Conservation (phyloP, 2,888 invertebrate genomes). For the Venustoraphidia nigricollis region DNA sequence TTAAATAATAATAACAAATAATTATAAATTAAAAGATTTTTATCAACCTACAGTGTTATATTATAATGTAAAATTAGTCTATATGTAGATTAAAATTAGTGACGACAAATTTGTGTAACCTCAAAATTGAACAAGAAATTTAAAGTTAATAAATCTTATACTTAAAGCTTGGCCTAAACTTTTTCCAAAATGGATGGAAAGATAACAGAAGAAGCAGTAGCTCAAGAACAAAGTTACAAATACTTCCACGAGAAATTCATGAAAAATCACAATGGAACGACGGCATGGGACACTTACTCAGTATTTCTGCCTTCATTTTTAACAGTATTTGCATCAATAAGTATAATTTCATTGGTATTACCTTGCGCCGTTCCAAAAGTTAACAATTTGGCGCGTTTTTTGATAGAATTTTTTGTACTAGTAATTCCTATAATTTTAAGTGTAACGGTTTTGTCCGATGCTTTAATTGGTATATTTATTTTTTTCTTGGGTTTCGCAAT, state of each 20-base stretch:
- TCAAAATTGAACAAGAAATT: too few relatives aligned
- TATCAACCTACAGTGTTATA: too few relatives aligned
- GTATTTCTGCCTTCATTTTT: conserved; percentile 23
- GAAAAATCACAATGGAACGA: conserved; percentile 37
- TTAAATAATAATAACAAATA: too few relatives aligned
- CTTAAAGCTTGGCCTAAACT: too few relatives aligned
- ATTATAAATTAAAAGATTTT: too few relatives aligned
- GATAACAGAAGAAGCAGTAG: too few relatives aligned
- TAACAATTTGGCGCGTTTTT: conserved; percentile 19
- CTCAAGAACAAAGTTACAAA: conserved; percentile 30
- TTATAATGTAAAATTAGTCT: too few relatives aligned
- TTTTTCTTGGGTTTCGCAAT: conserved; percentile 2
- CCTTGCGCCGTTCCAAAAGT: background rate
- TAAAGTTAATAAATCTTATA: too few relatives aligned
- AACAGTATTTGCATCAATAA: conserved; percentile 2
- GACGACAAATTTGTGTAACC: too few relatives aligned
- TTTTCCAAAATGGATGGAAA: too few relatives aligned
- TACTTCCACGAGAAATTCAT: conserved; percentile 34
- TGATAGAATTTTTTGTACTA: conserved; percentile 38
- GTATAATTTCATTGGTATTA: background rate
- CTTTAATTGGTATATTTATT: conserved; percentile 19
- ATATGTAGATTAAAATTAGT: too few relatives aligned
- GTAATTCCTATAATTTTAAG: conserved; percentile 37
- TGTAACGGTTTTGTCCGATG: conserved; percentile 34
- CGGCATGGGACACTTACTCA: conserved; percentile 31